A percentile compares a stretch with the other conserved stretches of the same genome.
Evolutionary conservation across 1,140 invertebrate genomes (phyloP).

Genomic region (Sipha flava): DNA sequence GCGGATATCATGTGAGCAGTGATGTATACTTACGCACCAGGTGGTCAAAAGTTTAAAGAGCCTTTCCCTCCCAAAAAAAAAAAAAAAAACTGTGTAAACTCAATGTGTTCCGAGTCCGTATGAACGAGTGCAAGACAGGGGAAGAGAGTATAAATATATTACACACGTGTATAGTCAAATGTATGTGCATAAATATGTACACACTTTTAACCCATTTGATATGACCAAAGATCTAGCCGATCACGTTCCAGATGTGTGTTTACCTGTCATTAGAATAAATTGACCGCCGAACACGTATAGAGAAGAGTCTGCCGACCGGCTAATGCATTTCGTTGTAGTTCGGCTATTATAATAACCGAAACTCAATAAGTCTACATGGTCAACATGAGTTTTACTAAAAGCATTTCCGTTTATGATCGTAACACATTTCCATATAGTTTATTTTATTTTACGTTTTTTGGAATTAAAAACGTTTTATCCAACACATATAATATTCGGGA

Average conservation of each 20-base stretch:
- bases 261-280: conserved; percentile 6
- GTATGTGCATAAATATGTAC: background rate
- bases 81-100: background rate
- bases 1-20: too few relatives aligned
- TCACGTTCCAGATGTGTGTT: conserved; percentile 7
- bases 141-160: too few relatives aligned
- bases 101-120: too few relatives aligned
- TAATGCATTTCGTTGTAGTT: conserved; percentile 6
- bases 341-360: background rate
- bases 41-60: background rate
- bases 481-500: background rate
- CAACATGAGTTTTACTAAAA: conserved; percentile 25
- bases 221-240: background rate
- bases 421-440: background rate
- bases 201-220: background rate
- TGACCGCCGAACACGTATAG: background rate
- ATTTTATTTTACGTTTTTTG: background rate
- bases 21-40: background rate
- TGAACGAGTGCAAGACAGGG: too few relatives aligned
- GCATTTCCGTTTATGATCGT: conserved; percentile 1
- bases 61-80: background rate
- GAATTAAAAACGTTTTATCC: background rate
- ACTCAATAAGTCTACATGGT: background rate
- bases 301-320: background rate
- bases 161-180: too few relatives aligned